phyloP scores from a whole-genome alignment of 2,113 vertebrate species.

The Macquaria ambigua region DNA sequence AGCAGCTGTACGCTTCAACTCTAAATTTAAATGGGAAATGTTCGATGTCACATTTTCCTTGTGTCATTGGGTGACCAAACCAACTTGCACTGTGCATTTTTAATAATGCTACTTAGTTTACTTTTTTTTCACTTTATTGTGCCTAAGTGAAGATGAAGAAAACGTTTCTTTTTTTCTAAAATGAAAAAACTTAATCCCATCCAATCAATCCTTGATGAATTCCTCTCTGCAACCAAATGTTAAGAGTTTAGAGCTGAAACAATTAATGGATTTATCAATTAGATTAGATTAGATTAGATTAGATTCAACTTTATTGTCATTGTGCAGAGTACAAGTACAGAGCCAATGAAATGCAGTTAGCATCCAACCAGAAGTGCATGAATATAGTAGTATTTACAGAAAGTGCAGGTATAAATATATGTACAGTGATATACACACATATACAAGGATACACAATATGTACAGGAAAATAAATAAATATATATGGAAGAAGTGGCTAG shows the following conservation, averaged over 20 bases:
- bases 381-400: no score
- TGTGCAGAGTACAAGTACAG: no score
- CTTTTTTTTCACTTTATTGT: background rate
- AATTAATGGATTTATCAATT: background rate
- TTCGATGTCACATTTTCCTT: background rate
- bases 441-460: no score
- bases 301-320: no score
- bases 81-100: background rate
- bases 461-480: no score
- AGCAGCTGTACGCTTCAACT: background rate
- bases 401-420: no score
- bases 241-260: constrained; percentile 6
- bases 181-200: background rate
- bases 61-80: background rate
- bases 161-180: background rate
- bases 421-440: no score
- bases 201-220: background rate
- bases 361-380: no score
- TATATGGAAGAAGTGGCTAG: no score
- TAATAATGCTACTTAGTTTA: background rate
- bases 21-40: background rate
- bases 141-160: background rate
- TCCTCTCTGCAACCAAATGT: background rate
- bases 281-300: no score
- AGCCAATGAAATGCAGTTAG: no score